phyloP scores from a whole-genome alignment of 1,140 invertebrate species.

The Cydia pomonella region DNA sequence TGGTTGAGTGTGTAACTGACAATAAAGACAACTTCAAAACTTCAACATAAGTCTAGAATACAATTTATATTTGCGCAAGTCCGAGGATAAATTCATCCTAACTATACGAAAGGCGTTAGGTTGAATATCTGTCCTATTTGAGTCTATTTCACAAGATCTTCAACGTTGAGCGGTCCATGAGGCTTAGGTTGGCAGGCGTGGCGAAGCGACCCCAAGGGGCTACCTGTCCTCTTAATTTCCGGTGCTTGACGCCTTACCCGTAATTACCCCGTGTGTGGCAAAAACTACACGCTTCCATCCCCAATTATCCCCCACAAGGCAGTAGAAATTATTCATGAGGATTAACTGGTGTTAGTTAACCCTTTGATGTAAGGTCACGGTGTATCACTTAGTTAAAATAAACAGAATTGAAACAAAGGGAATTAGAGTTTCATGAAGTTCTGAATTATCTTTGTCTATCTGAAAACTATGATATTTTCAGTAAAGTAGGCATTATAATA shows the following conservation, averaged over 20 bases:
- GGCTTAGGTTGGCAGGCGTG: background rate
- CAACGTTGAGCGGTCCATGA: background rate
- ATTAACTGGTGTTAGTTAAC: constrained; percentile 16
- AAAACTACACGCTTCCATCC: constrained; percentile 13
- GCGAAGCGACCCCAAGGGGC: constrained; percentile 37
- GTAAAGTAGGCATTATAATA: background rate
- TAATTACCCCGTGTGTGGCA: constrained; percentile 50
- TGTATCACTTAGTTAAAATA: constrained; percentile 1
- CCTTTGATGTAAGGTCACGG: constrained; percentile 10
- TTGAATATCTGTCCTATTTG: background rate
- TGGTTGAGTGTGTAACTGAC: background rate
- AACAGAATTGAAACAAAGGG: constrained; percentile 1
- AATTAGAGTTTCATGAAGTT: background rate
- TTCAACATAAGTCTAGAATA: background rate
- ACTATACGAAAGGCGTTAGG: background rate
- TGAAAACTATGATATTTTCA: background rate
- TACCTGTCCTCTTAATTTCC: constrained; percentile 73
- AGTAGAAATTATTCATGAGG: constrained; percentile 16
- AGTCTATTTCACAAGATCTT: background rate
- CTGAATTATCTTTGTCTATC: background rate
- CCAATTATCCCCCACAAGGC: constrained; percentile 9
- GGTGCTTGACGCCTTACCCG: constrained; percentile 54
- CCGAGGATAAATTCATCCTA: background rate
- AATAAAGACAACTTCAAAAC: background rate
- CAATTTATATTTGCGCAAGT: background rate